A percentile compares a stretch with the other conserved stretches of the same genome.
phyloP scores from a whole-genome alignment of 1,140 invertebrate species.

The Hermetia illucens region DNA sequence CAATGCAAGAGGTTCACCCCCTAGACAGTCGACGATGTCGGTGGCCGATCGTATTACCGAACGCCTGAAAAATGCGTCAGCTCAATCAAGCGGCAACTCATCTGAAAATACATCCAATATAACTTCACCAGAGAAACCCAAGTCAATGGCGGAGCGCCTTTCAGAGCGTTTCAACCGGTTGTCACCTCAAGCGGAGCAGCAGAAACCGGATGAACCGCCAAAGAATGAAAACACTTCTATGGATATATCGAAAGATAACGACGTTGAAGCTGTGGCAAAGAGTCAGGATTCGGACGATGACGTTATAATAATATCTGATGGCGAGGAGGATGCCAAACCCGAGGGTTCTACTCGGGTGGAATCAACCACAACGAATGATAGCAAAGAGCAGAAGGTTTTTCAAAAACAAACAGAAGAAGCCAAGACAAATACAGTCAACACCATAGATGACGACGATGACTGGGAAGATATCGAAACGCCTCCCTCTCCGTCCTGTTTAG shows the following conservation, averaged over 20 bases:
- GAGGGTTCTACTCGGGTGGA: not conserved
- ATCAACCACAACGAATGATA: too few relatives aligned
- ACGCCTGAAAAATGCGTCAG: slow-evolving; percentile 8
- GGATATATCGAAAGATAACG: not conserved
- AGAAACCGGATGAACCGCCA: too few relatives aligned
- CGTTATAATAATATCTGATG: not conserved
- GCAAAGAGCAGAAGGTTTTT: too few relatives aligned
- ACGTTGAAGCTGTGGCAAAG: not conserved
- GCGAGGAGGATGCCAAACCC: not conserved
- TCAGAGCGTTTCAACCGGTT: too few relatives aligned
- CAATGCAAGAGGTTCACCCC: not conserved
- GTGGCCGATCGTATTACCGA: slow-evolving; percentile 9
- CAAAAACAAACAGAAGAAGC: not conserved
- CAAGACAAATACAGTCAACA: not conserved
- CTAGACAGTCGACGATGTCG: not conserved
- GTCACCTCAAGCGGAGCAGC: too few relatives aligned
- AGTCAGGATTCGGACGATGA: not conserved
- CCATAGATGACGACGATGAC: slow-evolving; percentile 9
- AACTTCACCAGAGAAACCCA: too few relatives aligned
- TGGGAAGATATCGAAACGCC: slow-evolving; percentile 11
- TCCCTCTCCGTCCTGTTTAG: too few relatives aligned
- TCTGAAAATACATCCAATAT: too few relatives aligned
- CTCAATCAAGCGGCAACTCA: too few relatives aligned
- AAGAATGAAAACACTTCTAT: not conserved
- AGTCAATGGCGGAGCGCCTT: too few relatives aligned